Evolutionary conservation across 2,888 invertebrate genomes (phyloP).

Genomic region (Drosophila kuntzei): DNA sequence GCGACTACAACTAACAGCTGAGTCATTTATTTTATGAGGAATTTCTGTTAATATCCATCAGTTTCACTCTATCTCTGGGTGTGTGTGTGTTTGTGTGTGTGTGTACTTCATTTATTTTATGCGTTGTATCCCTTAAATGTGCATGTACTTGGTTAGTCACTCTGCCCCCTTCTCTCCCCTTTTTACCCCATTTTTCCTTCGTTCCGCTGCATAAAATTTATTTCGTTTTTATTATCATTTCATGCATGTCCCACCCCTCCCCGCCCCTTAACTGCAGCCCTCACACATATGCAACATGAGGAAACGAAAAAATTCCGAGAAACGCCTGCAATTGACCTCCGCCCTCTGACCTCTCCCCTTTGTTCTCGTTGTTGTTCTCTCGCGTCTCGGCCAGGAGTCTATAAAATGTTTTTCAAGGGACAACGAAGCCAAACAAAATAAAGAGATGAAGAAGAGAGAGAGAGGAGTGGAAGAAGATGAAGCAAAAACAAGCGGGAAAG

Average conservation of each 20-base stretch:
- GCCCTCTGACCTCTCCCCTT: neutral
- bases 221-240: constrained; percentile 80
- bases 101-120: constrained; percentile 77
- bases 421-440: constrained; percentile 44
- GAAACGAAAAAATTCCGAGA: constrained; percentile 70
- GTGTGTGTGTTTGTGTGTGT: constrained; percentile 3
- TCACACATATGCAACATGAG: constrained; percentile 45
- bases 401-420: constrained; percentile 71
- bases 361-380: neutral
- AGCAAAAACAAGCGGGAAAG: too few species aligned
- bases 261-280: constrained; percentile 2
- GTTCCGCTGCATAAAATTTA: constrained; percentile 77
- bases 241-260: constrained; percentile 49
- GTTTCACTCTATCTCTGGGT: constrained; percentile 3
- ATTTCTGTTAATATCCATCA: constrained; percentile 51
- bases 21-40: constrained; percentile 62
- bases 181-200: constrained; percentile 3
- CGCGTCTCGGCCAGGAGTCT: constrained; percentile 43
- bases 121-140: constrained; percentile 74
- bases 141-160: constrained; percentile 75
- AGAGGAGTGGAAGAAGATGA: neutral
- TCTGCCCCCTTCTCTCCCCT: constrained; percentile 15
- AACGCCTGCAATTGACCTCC: constrained; percentile 75
- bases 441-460: neutral
- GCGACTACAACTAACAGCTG: constrained; percentile 42